Evolutionary conservation across 2,113 vertebrate genomes (phyloP).

Genomic region (Nothocercus julius): DNA sequence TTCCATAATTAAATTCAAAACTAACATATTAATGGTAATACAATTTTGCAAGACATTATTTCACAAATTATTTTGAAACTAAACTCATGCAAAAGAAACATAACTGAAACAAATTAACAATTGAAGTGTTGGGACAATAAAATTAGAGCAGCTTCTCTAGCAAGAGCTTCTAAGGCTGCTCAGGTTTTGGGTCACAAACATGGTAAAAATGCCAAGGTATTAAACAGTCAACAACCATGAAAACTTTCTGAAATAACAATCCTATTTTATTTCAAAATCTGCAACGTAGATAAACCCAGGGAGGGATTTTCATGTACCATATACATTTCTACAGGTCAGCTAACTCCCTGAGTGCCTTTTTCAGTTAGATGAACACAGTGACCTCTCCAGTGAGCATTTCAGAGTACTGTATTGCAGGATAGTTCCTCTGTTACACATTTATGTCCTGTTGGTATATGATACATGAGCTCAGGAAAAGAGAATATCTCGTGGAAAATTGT

Average conservation of each 20-base stretch:
- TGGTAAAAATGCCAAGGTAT: neutral
- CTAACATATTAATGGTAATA: neutral
- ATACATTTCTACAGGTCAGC: neutral
- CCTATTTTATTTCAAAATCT: neutral
- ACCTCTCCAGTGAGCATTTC: rapidly evolving
- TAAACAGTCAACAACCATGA: neutral
- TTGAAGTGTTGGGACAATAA: neutral
- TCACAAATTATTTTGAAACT: neutral
- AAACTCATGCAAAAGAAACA: neutral
- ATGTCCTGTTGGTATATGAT: neutral
- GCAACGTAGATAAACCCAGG: neutral
- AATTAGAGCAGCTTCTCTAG: neutral
- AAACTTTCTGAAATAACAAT: neutral
- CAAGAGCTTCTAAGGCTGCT: neutral
- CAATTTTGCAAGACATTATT: neutral
- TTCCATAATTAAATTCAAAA: neutral
- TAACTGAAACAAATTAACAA: neutral
- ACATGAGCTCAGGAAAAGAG: neutral
- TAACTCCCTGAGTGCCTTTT: neutral
- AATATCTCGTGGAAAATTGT: rapidly evolving
- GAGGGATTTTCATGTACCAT: neutral
- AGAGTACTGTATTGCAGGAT: neutral
- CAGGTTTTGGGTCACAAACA: neutral
- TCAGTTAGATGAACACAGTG: neutral
- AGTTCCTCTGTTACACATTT: rapidly evolving